Conservation (phyloP, 2,797 vertebrate species). For the Sebastolobus alascanus region DNA sequence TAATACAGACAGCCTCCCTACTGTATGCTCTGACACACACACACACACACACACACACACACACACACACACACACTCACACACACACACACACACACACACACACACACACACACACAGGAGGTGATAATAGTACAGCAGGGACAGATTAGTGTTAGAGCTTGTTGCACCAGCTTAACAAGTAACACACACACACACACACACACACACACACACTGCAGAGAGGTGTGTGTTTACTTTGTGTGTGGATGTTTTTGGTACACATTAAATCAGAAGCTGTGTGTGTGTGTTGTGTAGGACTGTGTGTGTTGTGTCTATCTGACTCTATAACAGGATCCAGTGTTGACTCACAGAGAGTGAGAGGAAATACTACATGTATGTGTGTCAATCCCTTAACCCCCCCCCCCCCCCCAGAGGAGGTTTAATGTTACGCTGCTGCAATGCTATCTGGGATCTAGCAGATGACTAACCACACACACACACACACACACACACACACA, state of each 20-base stretch:
- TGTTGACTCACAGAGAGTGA: neutral
- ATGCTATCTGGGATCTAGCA: conserved; percentile 56
- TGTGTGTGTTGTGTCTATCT: conserved; percentile 7
- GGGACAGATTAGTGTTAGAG: conserved; percentile 55
- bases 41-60: neutral
- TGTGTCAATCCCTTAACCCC: conserved; percentile 65
- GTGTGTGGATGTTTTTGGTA: neutral
- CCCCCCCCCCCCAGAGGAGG: conserved; percentile 22
- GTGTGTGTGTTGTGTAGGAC: neutral
- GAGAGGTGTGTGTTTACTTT: neutral
- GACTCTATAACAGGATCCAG: neutral
- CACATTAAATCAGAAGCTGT: neutral
- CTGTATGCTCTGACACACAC: neutral
- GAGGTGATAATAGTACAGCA: conserved; percentile 49
- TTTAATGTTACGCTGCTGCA: conserved; percentile 41
- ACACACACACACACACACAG: conserved; percentile 6
- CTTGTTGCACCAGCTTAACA: conserved; percentile 52
- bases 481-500: conserved; percentile 25
- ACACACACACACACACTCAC: conserved; percentile 1
- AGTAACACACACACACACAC: conserved; percentile 8
- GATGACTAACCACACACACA: conserved; percentile 41
- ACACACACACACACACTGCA: neutral
- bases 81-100: neutral
- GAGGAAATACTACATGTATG: conserved; percentile 8
- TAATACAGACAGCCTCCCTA: neutral